A percentile compares a stretch with the other conserved stretches of the same genome.
phyloP scores from a whole-genome alignment of 2,888 invertebrate genomes.

The Lepidocyrtoides sp. region DNA sequence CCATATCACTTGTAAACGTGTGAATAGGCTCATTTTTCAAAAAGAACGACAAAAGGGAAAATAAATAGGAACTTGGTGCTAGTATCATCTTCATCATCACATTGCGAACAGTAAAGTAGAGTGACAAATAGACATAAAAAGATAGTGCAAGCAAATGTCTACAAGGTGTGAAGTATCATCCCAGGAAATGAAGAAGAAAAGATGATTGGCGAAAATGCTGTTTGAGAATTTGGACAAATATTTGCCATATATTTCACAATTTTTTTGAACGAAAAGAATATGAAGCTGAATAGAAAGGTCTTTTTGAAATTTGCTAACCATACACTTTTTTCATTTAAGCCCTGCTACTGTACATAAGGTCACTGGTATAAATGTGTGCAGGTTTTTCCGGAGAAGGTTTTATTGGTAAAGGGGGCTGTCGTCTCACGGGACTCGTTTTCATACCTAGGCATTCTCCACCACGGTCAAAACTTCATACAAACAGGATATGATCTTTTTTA shows the following conservation, averaged over 20 bases:
- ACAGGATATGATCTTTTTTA: too few species aligned
- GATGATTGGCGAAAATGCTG: background rate
- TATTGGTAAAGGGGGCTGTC: background rate
- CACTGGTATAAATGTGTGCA: background rate
- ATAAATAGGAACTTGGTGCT: too few species aligned
- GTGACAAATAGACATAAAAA: background rate
- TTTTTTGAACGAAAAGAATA: too few species aligned
- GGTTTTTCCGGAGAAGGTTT: background rate
- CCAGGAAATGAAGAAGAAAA: background rate
- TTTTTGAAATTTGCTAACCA: too few species aligned
- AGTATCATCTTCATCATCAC: background rate
- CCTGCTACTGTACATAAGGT: too few species aligned
- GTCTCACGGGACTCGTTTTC: slow-evolving; percentile 54
- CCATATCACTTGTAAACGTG: slow-evolving; percentile 41
- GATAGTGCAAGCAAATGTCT: too few species aligned
- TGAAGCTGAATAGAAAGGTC: too few species aligned
- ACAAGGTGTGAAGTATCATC: background rate
- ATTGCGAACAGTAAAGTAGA: background rate
- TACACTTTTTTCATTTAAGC: too few species aligned
- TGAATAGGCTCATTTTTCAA: slow-evolving; percentile 58
- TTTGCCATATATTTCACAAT: too few species aligned
- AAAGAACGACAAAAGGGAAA: background rate
- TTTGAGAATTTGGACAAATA: too few species aligned
- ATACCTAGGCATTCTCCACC: slow-evolving; percentile 4
- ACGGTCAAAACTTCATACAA: too few species aligned